Evolutionary conservation across 2,797 vertebrate genomes (phyloP), one percentile per base, ranked within the genome.

Genomic region (Cyprinodon diabolis): DNA sequence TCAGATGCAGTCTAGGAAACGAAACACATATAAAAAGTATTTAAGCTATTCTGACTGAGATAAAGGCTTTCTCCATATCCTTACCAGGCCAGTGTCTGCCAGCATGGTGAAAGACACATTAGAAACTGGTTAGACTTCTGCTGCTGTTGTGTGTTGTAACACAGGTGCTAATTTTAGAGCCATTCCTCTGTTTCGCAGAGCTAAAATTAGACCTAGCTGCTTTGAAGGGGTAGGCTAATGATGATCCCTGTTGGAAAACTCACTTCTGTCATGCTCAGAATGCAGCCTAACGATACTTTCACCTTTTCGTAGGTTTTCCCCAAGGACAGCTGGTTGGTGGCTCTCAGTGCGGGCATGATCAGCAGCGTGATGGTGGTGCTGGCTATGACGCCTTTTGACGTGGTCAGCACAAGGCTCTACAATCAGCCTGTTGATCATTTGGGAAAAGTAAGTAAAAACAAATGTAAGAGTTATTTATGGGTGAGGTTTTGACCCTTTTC

Each of bases 401-500:
- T 96, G 58, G 82, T 96, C 82, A 96, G 96, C 92, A 96, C 96
- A 0, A 92, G 96, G 1, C 95, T 96, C 78, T 96, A 96, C 91
- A 96, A 95, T 86, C 96, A 96, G 81, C 94, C 95, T 0, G 92
- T 96, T 79, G 92, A 95, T 80, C 82, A 83, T 1, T n/a, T 77
- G 45, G 96, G 96, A 52, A 94, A 95, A 93, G 96, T 96, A 77
- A 93, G 85, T 17, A 67, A 19, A n/a, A 54, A 2, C 52, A 4
- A 49, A 21, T 17, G 40, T 9, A 52, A 54, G 30, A 9, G 57
- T 19, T 19, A 35, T 58, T 58, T 35, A 58, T 25, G 25, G 14
- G 56, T 30, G 6, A 47, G 45, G 15, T 19, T 12, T 40, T 40
- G 9, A 12, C 3, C 11, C 4, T 17, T 62, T 62, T 51, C 6